Conservation (phyloP, 2,888 invertebrate species). For the Horisme vitalbata region DNA sequence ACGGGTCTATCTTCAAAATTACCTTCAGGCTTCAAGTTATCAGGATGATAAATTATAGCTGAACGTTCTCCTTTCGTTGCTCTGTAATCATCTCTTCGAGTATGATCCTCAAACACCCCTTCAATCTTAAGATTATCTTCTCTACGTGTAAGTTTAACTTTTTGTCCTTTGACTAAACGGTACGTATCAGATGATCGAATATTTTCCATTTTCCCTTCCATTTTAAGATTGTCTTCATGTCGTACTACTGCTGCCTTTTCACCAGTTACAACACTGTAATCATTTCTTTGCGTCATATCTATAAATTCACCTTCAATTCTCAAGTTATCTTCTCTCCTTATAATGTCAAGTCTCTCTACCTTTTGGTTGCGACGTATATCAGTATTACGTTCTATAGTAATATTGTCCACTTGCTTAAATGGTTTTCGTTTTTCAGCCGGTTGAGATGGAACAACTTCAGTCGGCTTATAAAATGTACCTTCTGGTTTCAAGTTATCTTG, state of each 20-base stretch:
- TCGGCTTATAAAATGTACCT: constrained; percentile 77
- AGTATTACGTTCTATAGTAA: constrained; percentile 76
- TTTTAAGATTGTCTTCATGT: constrained; percentile 85
- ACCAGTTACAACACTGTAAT: constrained; percentile 74
- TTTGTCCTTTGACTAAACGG: constrained; percentile 79
- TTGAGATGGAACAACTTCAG: constrained; percentile 69
- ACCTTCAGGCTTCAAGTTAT: constrained; percentile 81
- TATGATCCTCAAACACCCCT: constrained; percentile 84
- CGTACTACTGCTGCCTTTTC: constrained; percentile 78
- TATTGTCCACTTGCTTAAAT: constrained; percentile 83
- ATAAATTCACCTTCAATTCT: constrained; percentile 84
- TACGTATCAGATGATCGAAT: constrained; percentile 79
- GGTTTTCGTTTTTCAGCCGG: constrained; percentile 82
- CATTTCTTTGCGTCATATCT: constrained; percentile 81
- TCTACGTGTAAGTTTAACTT: constrained; percentile 77
- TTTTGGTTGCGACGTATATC: constrained; percentile 61
- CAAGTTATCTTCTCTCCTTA: constrained; percentile 84
- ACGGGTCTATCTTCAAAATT: constrained; percentile 60
- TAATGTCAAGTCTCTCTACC: constrained; percentile 83
- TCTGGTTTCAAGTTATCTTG: constrained; percentile 87
- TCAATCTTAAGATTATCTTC: constrained; percentile 85
- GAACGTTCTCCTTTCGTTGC: constrained; percentile 81
- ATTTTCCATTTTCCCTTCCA: constrained; percentile 84
- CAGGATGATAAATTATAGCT: constrained; percentile 80
- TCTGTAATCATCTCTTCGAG: constrained; percentile 82